Evolutionary conservation across 2,888 invertebrate genomes (phyloP).

Genomic region (Hetaerina titia): DNA sequence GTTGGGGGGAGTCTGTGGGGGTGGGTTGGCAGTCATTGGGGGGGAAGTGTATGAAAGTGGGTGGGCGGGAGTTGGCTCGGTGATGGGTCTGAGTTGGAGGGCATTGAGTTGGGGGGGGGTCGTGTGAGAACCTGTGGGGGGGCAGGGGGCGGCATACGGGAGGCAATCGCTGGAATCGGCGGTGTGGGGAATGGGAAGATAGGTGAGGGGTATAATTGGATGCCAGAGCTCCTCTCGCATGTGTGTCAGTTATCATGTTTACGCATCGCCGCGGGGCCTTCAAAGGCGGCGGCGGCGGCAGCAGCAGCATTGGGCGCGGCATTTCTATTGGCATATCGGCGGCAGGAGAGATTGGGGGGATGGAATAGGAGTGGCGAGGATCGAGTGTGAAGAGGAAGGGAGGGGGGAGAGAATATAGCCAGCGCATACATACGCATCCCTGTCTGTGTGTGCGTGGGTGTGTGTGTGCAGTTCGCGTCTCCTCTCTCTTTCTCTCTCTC

Average conservation of each 20-base stretch:
- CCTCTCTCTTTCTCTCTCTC: no score
- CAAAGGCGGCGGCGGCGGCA: background rate
- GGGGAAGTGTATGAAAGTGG: background rate
- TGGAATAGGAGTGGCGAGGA: no score
- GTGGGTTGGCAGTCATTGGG: background rate
- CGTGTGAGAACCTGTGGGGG: background rate
- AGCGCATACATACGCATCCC: background rate
- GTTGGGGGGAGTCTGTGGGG: background rate
- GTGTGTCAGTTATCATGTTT: conserved; percentile 22
- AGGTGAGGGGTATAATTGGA: background rate
- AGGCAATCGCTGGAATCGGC: background rate
- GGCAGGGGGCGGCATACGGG: background rate
- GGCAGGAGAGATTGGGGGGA: background rate
- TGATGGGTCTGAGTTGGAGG: background rate
- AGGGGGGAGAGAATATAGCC: background rate
- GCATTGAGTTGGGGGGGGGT: background rate
- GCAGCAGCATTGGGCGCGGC: no score
- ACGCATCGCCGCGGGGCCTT: conserved; percentile 14
- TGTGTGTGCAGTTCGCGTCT: background rate
- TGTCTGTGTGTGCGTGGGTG: background rate
- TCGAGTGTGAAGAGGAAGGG: no score
- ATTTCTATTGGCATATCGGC: background rate
- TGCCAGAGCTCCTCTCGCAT: background rate
- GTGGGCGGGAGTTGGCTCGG: background rate
- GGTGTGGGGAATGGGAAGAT: background rate